phyloP scores from a whole-genome alignment of 2,797 vertebrate species.

The Remorina albescens region DNA sequence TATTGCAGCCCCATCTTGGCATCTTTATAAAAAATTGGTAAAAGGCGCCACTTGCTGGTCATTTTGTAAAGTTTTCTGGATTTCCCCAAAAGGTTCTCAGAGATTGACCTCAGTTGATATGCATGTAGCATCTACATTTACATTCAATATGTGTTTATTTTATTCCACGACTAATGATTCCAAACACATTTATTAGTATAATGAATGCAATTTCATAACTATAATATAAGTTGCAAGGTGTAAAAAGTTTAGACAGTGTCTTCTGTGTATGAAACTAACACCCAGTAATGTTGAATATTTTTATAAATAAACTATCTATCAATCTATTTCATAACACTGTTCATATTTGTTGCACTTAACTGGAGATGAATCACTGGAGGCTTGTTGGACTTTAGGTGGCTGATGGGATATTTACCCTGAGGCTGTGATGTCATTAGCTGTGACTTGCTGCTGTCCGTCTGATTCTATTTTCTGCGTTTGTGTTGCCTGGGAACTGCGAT shows the following conservation, averaged over 20 bases:
- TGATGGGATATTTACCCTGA: slow-evolving; percentile 32
- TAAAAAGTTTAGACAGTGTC: neutral
- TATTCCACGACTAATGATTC: neutral
- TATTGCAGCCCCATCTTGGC: neutral
- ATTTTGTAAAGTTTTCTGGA: slow-evolving; percentile 4
- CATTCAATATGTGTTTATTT: neutral
- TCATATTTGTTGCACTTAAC: neutral
- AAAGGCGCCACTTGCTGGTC: slow-evolving; percentile 64
- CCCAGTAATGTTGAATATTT: neutral
- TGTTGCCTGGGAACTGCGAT: slow-evolving; percentile 58
- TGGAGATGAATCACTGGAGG: neutral
- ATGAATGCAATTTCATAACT: too few relatives aligned
- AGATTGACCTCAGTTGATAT: neutral
- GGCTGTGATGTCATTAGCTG: slow-evolving; percentile 22
- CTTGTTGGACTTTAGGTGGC: slow-evolving; percentile 16
- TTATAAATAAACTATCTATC: neutral
- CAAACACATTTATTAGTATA: neutral
- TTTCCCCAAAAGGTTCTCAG: neutral
- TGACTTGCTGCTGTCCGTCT: slow-evolving; percentile 22
- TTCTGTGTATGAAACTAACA: neutral
- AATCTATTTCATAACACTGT: neutral
- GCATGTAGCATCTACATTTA: neutral
- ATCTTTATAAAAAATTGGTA: neutral
- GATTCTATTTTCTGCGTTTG: slow-evolving; percentile 23
- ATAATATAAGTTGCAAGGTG: too few relatives aligned